These are phyloP conservation scores for Rhynchophorus ferrugineus DNA, from an alignment of 1,140 invertebrate species.

Conservation along the genomic window DNA sequence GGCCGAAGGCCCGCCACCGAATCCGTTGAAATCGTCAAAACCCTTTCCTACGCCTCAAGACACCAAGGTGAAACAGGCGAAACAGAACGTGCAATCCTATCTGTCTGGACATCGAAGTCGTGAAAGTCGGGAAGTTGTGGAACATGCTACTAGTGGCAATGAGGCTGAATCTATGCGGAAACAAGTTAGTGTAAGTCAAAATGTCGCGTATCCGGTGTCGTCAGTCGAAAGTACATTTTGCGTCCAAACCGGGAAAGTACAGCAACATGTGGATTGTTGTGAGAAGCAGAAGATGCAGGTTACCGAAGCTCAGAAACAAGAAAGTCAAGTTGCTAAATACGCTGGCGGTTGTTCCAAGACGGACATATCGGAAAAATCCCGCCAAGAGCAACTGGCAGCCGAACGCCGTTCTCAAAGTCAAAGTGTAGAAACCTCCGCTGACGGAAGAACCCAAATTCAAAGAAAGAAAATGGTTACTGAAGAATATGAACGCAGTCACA, in stretches of 20 bases:
- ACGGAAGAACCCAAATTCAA: conserved; percentile 50
- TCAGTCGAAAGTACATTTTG: not conserved
- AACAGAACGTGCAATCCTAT: conserved; percentile 30
- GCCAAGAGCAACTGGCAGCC: conserved; percentile 25
- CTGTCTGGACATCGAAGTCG: conserved; percentile 33
- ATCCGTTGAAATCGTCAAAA: conserved; percentile 44
- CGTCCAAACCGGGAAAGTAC: conserved; percentile 13
- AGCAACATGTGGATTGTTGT: conserved; percentile 9
- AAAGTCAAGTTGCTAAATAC: conserved; percentile 5
- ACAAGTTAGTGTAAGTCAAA: conserved; percentile 17
- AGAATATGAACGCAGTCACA: conserved; percentile 54
- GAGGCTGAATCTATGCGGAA: too few species aligned
- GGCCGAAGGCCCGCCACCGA: conserved; percentile 52
- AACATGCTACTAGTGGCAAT: not conserved
- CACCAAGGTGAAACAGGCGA: conserved; percentile 29
- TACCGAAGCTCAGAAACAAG: conserved; percentile 10
- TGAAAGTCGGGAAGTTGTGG: conserved; percentile 15
- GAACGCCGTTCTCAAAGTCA: conserved; percentile 25
- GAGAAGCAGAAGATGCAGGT: conserved; percentile 11
- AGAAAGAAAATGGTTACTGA: conserved; percentile 54
- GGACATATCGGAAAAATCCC: conserved; percentile 21
- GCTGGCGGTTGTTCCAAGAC: conserved; percentile 7
- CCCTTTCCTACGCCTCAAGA: conserved; percentile 26
- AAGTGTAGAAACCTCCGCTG: conserved; percentile 37
- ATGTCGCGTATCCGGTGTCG: conserved; percentile 9